Evolutionary conservation across 1,140 invertebrate species (phyloP).

Genomic region (Drosophila eugracilis): DNA sequence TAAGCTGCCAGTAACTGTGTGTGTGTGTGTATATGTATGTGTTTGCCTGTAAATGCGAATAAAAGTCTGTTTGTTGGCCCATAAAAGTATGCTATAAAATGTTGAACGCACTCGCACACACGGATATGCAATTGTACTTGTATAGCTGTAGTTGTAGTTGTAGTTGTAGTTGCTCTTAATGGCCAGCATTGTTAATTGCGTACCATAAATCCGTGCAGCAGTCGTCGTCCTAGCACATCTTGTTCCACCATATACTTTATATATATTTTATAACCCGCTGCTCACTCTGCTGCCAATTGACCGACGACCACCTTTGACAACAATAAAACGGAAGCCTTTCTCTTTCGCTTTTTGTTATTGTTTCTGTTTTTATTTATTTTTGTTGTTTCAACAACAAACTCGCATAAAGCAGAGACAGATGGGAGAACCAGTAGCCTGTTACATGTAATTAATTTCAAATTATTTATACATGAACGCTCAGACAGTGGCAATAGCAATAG

Average conservation of each 20-base stretch:
- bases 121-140: slow-evolving; percentile 37
- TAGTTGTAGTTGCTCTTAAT: slow-evolving; percentile 64
- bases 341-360: not conserved
- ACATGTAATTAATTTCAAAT: slow-evolving; percentile 84
- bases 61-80: slow-evolving; percentile 75
- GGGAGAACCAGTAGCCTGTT: slow-evolving; percentile 61
- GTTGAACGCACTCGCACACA: slow-evolving; percentile 29
- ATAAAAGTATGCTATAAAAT: slow-evolving; percentile 79
- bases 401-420: slow-evolving; percentile 37
- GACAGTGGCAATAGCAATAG: slow-evolving; percentile 20
- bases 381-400: slow-evolving; percentile 45
- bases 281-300: slow-evolving; percentile 33
- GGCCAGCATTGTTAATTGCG: slow-evolving; percentile 78
- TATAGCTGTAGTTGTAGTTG: slow-evolving; percentile 12
- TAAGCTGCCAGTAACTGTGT: slow-evolving; percentile 42
- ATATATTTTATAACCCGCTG: slow-evolving; percentile 64
- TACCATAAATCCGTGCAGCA: slow-evolving; percentile 78
- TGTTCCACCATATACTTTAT: slow-evolving; percentile 57
- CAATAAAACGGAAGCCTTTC: slow-evolving; percentile 48
- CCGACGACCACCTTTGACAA: slow-evolving; percentile 40
- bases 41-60: slow-evolving; percentile 64
- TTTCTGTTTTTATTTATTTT: not conserved
- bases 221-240: slow-evolving; percentile 62
- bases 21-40: slow-evolving; percentile 5
- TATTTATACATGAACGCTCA: slow-evolving; percentile 80